Evolutionary conservation across 23 tunicate species (phyloP).

Genomic region (Diplosoma virens): DNA sequence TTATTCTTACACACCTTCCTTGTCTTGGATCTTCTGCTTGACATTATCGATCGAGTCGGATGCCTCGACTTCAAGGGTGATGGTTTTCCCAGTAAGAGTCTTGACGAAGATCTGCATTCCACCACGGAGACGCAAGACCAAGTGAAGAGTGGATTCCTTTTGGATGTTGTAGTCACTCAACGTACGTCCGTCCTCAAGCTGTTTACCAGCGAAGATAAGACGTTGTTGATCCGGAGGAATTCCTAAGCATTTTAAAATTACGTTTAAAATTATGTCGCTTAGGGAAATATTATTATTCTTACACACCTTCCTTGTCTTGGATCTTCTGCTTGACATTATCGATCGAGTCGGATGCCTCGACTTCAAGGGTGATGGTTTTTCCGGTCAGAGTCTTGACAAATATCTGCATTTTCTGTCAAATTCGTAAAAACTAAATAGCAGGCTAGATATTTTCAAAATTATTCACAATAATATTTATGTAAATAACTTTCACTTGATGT

Average conservation of each 20-base stretch:
- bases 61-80: constrained; percentile 73
- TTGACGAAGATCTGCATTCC: constrained; percentile 86
- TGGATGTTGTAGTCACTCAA: constrained; percentile 93
- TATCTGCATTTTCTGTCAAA: constrained; percentile 75
- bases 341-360: constrained; percentile 67
- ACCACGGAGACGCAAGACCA: constrained; percentile 78
- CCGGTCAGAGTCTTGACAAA: constrained; percentile 77
- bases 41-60: constrained; percentile 81
- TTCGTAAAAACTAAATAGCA: no score
- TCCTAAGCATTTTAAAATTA: constrained; percentile 17
- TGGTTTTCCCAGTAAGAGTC: constrained; percentile 76
- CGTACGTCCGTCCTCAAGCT: constrained; percentile 90
- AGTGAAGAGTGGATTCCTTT: constrained; percentile 89
- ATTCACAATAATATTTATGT: no score
- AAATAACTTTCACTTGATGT: no score
- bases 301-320: constrained; percentile 69
- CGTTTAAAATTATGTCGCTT: not conserved
- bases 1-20: constrained; percentile 40
- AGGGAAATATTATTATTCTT: not conserved
- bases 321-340: constrained; percentile 68
- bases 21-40: constrained; percentile 78
- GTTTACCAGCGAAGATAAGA: constrained; percentile 90
- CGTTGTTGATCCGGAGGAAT: constrained; percentile 89
- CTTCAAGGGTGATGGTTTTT: constrained; percentile 77
- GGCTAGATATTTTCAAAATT: no score